These are phyloP conservation scores for Papilio polytes DNA, from an alignment of 1,140 invertebrate species.

Conservation along the genomic window DNA sequence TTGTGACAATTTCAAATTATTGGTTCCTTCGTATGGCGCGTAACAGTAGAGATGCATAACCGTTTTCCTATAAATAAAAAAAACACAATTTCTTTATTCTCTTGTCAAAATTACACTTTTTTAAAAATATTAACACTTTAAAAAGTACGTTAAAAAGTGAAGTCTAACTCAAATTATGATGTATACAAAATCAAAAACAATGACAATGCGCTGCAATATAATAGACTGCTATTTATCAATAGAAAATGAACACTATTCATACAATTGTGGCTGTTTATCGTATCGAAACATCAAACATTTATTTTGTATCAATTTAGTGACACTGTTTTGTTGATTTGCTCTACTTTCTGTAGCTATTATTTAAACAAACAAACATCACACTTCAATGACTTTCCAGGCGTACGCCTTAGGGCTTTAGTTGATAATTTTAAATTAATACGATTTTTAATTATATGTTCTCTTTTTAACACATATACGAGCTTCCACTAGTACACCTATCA, in stretches of 20 bases:
- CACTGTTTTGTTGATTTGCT: neutral
- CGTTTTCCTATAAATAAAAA: neutral
- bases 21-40: neutral
- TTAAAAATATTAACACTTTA: no score
- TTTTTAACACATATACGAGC: neutral
- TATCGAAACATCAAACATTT: no score
- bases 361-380: neutral
- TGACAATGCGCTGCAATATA: no score
- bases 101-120: neutral
- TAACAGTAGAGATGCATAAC: neutral
- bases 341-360: neutral
- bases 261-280: no score
- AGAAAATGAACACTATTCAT: no score
- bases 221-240: neutral
- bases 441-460: no score
- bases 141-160: no score
- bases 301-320: neutral
- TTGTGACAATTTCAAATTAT: neutral
- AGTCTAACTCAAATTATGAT: no score
- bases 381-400: no score
- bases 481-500: constrained; percentile 37
- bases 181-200: no score
- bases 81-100: neutral
- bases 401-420: no score
- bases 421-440: no score